Conservation (phyloP, 2,888 invertebrate genomes). For the Pherbina coryleti region DNA sequence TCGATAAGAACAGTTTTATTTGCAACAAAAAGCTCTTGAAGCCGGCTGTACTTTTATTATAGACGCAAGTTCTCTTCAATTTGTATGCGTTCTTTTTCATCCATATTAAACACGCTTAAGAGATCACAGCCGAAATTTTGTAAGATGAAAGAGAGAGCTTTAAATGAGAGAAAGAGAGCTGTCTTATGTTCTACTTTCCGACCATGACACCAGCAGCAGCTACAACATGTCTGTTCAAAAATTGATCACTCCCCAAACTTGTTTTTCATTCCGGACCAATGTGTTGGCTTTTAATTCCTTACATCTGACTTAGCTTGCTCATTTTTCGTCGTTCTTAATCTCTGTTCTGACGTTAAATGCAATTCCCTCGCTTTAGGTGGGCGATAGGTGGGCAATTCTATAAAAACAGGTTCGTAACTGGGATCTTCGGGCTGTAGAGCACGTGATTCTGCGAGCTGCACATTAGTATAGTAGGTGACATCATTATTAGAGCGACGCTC, state of each 20-base stretch:
- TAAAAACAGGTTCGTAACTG: conserved; percentile 67
- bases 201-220: too few species aligned
- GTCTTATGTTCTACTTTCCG: too few species aligned
- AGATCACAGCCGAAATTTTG: too few species aligned
- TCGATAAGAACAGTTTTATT: neutral
- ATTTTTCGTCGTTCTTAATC: neutral
- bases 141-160: too few species aligned
- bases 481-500: conserved; percentile 44
- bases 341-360: conserved; percentile 13
- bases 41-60: neutral
- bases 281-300: neutral
- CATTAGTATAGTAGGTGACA: conserved; percentile 63
- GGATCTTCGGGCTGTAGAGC: conserved; percentile 61
- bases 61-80: neutral
- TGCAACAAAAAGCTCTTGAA: neutral
- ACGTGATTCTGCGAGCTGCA: conserved; percentile 56
- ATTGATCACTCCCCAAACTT: neutral
- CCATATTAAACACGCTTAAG: too few species aligned
- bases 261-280: too few species aligned
- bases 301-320: neutral
- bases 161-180: too few species aligned
- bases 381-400: conserved; percentile 74
- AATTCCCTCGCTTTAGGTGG: conserved; percentile 61
- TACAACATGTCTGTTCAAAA: neutral
- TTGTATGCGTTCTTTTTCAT: neutral